Percentiles rank a stretch among this genome's conserved stretches.
These are phyloP conservation scores for Drosophila equinoxialis DNA, from an alignment of 1,140 invertebrate genomes.

Conservation along the genomic window DNA sequence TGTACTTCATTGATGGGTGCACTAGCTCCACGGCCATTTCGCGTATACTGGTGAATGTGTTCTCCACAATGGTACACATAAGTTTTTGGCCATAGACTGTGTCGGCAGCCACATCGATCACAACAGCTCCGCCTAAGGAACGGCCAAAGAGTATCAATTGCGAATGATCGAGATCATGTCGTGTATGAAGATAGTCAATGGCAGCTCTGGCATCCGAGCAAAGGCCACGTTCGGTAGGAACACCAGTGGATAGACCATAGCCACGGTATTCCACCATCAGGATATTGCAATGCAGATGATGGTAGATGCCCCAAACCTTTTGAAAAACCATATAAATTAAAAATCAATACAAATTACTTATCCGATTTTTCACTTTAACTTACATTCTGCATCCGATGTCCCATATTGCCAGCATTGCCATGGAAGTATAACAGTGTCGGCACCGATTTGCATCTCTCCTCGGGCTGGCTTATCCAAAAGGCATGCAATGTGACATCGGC, in stretches of 20 bases:
- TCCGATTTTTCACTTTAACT: neutral
- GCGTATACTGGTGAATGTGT: constrained; percentile 97
- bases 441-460: constrained; percentile 85
- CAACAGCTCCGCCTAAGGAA: constrained; percentile 94
- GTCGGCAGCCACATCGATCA: constrained; percentile 91
- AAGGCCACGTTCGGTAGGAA: constrained; percentile 91
- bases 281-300: constrained; percentile 92
- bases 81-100: constrained; percentile 89
- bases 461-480: constrained; percentile 92
- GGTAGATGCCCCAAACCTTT: constrained; percentile 88
- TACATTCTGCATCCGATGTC: constrained; percentile 91
- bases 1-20: constrained; percentile 87
- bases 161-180: constrained; percentile 91
- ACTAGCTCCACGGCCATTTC: constrained; percentile 93
- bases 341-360: neutral
- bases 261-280: constrained; percentile 96
- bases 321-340: neutral
- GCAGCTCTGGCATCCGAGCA: constrained; percentile 95
- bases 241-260: constrained; percentile 96
- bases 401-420: constrained; percentile 98
- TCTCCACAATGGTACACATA: constrained; percentile 94
- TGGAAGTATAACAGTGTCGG: constrained; percentile 96
- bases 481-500: constrained; percentile 90
- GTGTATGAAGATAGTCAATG: constrained; percentile 91
- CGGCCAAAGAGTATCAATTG: constrained; percentile 97